Evolutionary conservation across 2,113 vertebrate species (phyloP).

Genomic region (Oryzias woworae): DNA sequence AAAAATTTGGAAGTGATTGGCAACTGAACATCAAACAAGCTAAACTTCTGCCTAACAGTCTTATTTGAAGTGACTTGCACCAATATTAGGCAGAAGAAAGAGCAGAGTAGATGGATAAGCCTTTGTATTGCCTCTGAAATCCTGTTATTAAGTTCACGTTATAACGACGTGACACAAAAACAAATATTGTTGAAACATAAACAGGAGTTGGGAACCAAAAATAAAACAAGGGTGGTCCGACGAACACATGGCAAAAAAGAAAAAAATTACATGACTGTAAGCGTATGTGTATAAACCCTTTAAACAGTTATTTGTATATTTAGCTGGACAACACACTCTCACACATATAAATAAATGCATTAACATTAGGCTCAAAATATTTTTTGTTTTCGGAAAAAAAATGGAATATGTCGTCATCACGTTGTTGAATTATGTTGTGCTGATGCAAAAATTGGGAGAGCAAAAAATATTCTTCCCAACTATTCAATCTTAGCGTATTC

Average conservation of each 20-base stretch:
- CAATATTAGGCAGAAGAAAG: constrained; percentile 17
- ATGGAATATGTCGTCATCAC: too few species aligned
- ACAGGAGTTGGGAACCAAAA: constrained; percentile 8
- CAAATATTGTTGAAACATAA: constrained; percentile 8
- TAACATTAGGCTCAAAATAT: background rate
- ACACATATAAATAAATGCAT: too few species aligned
- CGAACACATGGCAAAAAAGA: constrained; percentile 23
- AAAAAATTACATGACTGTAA: constrained; percentile 3
- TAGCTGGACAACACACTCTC: constrained; percentile 8
- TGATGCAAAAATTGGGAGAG: too few species aligned
- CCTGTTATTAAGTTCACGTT: background rate
- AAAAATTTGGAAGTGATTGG: constrained; percentile 39
- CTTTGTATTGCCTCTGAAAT: background rate
- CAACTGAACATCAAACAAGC: constrained; percentile 56
- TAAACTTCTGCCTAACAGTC: constrained; percentile 28
- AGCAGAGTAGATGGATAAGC: background rate
- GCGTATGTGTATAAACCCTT: constrained; percentile 15
- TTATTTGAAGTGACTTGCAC: constrained; percentile 4
- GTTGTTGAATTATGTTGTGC: too few species aligned
- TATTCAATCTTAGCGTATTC: too few species aligned
- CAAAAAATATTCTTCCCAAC: too few species aligned
- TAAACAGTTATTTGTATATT: background rate
- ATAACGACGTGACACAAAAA: constrained; percentile 15
- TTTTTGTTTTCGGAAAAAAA: background rate
- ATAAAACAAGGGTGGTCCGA: constrained; percentile 14